Evolutionary conservation across 2,113 vertebrate genomes (phyloP).

Genomic region (Mesoclemmys tuberculata): DNA sequence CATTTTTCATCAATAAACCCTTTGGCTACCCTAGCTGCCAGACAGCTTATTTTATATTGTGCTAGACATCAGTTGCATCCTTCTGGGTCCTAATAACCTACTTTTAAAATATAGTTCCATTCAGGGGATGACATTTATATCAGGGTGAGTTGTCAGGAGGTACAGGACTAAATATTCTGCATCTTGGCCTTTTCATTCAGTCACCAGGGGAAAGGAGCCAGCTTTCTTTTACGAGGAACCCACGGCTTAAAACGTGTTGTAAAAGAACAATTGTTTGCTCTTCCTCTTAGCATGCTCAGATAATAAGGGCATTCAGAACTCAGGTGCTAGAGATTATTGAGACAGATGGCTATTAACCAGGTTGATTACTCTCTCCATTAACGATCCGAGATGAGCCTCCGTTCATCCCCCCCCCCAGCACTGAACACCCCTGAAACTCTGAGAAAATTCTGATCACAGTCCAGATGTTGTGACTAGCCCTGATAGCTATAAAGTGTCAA

Average conservation of each 20-base stretch:
- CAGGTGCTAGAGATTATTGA: conserved; percentile 47
- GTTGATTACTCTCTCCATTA: conserved; percentile 54
- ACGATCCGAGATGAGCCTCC: neutral
- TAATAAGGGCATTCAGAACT: conserved; percentile 48
- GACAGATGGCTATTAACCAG: conserved; percentile 34
- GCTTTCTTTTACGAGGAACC: neutral
- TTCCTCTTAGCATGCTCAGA: conserved; percentile 36
- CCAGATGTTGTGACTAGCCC: neutral
- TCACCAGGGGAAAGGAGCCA: neutral
- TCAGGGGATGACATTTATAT: conserved; percentile 56
- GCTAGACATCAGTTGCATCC: conserved; percentile 58
- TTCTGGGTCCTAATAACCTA: conserved; percentile 46
- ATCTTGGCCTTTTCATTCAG: conserved; percentile 8
- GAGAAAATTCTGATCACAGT: neutral
- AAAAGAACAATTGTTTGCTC: conserved; percentile 54
- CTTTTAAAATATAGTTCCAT: neutral
- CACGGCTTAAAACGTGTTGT: neutral
- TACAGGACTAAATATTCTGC: conserved; percentile 52
- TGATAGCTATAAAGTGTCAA: neutral
- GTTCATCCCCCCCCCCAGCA: neutral
- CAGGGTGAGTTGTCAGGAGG: conserved; percentile 28
- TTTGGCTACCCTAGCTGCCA: conserved; percentile 1
- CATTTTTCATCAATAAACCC: conserved; percentile 46
- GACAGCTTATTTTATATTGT: neutral
- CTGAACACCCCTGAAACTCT: neutral